phyloP scores from a whole-genome alignment of 2,113 vertebrate species.

The Agelaius phoeniceus region DNA sequence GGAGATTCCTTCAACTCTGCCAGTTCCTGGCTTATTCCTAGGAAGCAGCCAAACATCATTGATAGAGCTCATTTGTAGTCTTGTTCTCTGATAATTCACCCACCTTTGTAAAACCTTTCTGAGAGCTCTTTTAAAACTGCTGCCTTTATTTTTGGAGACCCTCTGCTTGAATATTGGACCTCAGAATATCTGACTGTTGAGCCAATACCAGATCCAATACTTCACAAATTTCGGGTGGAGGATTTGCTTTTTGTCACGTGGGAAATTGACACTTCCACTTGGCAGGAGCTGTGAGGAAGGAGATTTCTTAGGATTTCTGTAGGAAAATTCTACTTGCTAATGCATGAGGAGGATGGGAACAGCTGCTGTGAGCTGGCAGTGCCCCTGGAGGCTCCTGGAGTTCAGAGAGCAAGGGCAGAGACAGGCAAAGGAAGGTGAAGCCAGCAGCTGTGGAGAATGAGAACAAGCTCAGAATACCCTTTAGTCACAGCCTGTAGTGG shows the following conservation, averaged over 20 bases:
- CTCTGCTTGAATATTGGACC: not conserved
- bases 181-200: not conserved
- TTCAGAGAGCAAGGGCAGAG: not conserved
- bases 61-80: not conserved
- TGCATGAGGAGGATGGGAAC: not conserved
- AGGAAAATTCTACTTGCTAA: not conserved
- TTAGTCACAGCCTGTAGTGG: not conserved
- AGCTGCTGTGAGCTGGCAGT: not conserved
- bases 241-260: accelerated
- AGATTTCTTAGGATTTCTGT: not conserved
- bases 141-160: not conserved
- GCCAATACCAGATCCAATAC: not conserved
- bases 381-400: not conserved
- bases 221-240: not conserved
- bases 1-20: not conserved
- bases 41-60: not conserved
- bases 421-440: not conserved
- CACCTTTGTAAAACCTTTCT: not conserved
- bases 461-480: not conserved
- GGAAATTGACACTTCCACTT: not conserved
- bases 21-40: not conserved
- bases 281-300: not conserved
- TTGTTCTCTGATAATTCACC: not conserved
- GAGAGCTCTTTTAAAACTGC: not conserved
- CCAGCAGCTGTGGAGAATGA: not conserved